A percentile compares a stretch with the other conserved stretches of the same genome.
Conservation (phyloP, 2,797 vertebrate genomes). For the Manis javanica region DNA sequence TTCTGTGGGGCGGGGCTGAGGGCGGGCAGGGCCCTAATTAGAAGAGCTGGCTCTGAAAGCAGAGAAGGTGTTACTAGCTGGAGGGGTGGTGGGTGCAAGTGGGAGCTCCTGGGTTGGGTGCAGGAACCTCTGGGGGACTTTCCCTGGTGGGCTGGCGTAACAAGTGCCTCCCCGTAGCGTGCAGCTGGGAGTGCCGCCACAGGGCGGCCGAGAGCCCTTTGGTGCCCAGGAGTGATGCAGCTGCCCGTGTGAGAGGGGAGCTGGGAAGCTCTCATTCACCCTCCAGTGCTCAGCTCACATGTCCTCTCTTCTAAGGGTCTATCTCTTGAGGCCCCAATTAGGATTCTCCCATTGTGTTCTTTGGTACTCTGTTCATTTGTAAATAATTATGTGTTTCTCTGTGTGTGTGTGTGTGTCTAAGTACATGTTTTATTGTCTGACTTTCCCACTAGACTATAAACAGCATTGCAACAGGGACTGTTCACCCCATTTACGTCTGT, state of each 20-base stretch:
- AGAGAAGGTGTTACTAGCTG: neutral
- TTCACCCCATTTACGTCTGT: accelerated
- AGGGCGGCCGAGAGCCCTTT: neutral
- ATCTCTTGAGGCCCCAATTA: neutral
- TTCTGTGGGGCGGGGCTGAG: neutral
- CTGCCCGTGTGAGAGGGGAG: neutral
- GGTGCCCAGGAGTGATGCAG: neutral
- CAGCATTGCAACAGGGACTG: neutral
- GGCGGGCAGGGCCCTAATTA: neutral
- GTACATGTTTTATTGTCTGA: neutral
- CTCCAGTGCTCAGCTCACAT: neutral
- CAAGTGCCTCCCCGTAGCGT: neutral
- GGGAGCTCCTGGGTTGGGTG: neutral
- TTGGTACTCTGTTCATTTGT: neutral
- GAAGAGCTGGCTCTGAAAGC: neutral
- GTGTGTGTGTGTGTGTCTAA: neutral
- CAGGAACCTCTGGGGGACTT: neutral
- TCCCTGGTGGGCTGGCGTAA: neutral
- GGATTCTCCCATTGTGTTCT: neutral
- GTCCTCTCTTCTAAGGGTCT: neutral
- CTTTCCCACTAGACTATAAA: neutral
- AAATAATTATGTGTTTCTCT: neutral
- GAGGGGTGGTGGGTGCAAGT: neutral
- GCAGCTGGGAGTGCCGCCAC: neutral
- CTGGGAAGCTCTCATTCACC: neutral